phyloP scores from a whole-genome alignment of 2,888 invertebrate species.

The Drosophila ustulata region DNA sequence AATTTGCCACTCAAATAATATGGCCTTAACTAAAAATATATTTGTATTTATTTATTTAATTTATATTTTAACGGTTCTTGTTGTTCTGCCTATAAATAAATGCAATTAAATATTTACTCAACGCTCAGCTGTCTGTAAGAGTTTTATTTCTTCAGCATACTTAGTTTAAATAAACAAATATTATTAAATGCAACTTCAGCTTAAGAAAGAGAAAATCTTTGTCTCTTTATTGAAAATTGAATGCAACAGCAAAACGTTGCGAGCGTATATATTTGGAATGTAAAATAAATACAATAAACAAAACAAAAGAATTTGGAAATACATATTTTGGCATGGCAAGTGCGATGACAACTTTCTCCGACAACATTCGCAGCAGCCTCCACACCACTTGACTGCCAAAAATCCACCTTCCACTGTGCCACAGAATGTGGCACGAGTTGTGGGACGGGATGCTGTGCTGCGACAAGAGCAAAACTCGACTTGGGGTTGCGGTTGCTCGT shows the following conservation, averaged over 20 bases:
- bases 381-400: background rate
- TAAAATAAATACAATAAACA: slow-evolving; percentile 1
- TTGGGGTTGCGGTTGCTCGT: slow-evolving; percentile 40
- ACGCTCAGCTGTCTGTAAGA: no score
- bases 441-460: background rate
- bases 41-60: no score
- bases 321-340: slow-evolving; percentile 2
- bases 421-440: background rate
- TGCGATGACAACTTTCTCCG: slow-evolving; percentile 11
- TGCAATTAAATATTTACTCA: no score
- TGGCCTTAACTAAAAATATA: no score
- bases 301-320: slow-evolving; percentile 4
- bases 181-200: background rate
- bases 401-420: background rate
- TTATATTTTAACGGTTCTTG: no score
- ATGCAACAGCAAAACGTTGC: background rate
- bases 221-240: background rate
- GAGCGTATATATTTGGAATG: background rate
- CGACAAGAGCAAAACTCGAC: slow-evolving; percentile 28
- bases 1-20: no score
- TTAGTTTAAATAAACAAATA: background rate
- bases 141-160: no score
- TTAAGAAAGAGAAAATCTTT: background rate
- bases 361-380: background rate
- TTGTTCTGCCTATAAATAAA: no score